These are phyloP conservation scores for Cisticola juncidis DNA, from an alignment of 2,113 vertebrate genomes.

Conservation along the genomic window DNA sequence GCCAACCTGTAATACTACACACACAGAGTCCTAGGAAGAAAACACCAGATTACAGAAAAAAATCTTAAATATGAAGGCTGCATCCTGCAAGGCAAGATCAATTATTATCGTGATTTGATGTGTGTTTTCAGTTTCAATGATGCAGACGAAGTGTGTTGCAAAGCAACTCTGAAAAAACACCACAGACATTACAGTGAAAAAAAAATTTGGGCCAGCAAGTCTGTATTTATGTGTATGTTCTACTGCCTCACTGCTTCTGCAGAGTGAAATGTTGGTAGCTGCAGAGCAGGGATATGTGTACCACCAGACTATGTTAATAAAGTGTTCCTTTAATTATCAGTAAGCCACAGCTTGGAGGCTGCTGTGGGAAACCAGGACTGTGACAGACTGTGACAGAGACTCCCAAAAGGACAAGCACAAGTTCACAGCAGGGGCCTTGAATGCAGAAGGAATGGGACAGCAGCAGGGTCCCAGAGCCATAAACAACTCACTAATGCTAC, in stretches of 20 bases:
- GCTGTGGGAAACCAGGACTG: background rate
- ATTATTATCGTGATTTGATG: rapidly evolving
- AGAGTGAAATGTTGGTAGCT: background rate
- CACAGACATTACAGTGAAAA: background rate
- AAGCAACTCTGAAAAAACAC: background rate
- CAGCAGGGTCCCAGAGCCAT: background rate
- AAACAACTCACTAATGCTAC: background rate
- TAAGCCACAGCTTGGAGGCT: background rate
- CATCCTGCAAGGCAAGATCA: background rate
- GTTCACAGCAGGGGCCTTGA: background rate
- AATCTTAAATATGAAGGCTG: background rate
- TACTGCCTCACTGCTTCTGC: background rate
- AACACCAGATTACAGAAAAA: background rate
- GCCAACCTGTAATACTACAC: background rate
- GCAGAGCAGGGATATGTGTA: background rate
- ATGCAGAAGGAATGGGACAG: background rate
- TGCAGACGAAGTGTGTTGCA: background rate
- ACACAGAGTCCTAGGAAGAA: background rate
- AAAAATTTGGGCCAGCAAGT: background rate
- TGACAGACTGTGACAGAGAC: background rate
- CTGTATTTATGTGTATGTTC: background rate
- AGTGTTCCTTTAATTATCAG: background rate
- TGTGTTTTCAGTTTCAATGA: background rate
- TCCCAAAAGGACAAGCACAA: background rate
- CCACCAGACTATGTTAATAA: background rate